Evolutionary conservation across 1,140 invertebrate genomes (phyloP).

Genomic region (Atopsyche davidsoni): DNA sequence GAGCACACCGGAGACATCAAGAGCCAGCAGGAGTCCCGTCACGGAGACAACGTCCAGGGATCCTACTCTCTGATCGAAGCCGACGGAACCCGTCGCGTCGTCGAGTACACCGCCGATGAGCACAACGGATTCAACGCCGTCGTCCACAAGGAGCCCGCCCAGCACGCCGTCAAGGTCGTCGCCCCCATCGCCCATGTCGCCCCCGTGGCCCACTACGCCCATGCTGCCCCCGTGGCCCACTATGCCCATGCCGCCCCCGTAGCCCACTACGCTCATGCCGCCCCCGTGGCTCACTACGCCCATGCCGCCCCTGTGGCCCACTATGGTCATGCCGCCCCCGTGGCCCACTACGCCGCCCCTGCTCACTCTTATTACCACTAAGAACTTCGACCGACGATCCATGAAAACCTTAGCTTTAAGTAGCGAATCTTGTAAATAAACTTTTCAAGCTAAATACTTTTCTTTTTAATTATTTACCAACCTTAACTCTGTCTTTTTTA

Average conservation of each 20-base stretch:
- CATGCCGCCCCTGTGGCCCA: slow-evolving; percentile 32
- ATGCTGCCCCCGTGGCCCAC: slow-evolving; percentile 31
- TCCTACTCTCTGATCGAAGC: slow-evolving; percentile 54
- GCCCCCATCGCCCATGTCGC: slow-evolving; percentile 32
- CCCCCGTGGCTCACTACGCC: slow-evolving; percentile 31
- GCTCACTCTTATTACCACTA: slow-evolving; percentile 21
- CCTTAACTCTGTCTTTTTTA: too few species aligned
- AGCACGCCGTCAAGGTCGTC: slow-evolving; percentile 30
- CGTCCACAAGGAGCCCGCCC: slow-evolving; percentile 43
- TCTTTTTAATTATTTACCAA: too few species aligned
- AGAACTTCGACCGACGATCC: neutral
- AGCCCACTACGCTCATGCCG: slow-evolving; percentile 15
- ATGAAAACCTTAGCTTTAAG: slow-evolving; percentile 14
- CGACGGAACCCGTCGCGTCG: slow-evolving; percentile 54
- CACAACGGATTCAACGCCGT: slow-evolving; percentile 56
- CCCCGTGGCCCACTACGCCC: slow-evolving; percentile 31
- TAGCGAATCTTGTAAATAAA: slow-evolving; percentile 17
- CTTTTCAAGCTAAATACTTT: slow-evolving; percentile 9
- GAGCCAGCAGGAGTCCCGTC: slow-evolving; percentile 51
- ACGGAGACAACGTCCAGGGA: slow-evolving; percentile 54
- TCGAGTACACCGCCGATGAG: slow-evolving; percentile 54
- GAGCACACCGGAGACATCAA: slow-evolving; percentile 54
- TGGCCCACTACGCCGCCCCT: slow-evolving; percentile 25
- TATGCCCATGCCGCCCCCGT: slow-evolving; percentile 10
- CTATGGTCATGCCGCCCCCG: slow-evolving; percentile 26